Percentiles rank a stretch among this genome's conserved stretches.
These are phyloP conservation scores for Pampus argenteus DNA, from an alignment of 2,797 vertebrate genomes.

Conservation along the genomic window DNA sequence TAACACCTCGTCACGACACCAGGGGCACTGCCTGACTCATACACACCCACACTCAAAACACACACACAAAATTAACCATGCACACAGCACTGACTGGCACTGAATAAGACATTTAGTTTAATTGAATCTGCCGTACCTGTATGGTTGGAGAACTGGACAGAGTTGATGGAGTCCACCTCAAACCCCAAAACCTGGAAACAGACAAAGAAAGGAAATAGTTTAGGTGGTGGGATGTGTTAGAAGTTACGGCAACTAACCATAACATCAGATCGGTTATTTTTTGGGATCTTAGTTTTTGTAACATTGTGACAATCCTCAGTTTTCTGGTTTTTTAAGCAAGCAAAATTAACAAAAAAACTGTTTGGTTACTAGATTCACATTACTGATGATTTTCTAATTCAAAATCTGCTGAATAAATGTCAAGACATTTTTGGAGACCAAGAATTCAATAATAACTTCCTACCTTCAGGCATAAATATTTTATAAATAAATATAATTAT, in stretches of 20 bases:
- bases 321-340: too few species aligned
- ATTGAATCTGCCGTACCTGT: conserved; percentile 89
- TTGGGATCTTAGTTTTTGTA: too few species aligned
- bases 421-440: too few species aligned
- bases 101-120: not conserved
- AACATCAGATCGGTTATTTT: too few species aligned
- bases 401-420: too few species aligned
- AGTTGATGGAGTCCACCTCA: conserved; percentile 97
- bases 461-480: too few species aligned
- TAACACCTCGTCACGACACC: conserved; percentile 48
- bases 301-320: too few species aligned
- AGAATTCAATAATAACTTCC: too few species aligned
- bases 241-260: not conserved
- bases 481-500: too few species aligned
- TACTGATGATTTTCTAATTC: too few species aligned
- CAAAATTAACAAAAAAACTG: too few species aligned
- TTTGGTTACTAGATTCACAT: too few species aligned
- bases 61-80: not conserved
- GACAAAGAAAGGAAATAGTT: conserved; percentile 22
- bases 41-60: conserved; percentile 36
- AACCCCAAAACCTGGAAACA: conserved; percentile 93
- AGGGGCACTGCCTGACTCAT: conserved; percentile 47
- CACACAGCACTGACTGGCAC: conserved; percentile 10
- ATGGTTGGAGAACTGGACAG: conserved; percentile 99
- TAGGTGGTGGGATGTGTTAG: conserved; percentile 25